Evolutionary conservation across 2,888 invertebrate genomes (phyloP), one percentile per base, ranked within the genome.

Genomic region (Amiota minor): DNA sequence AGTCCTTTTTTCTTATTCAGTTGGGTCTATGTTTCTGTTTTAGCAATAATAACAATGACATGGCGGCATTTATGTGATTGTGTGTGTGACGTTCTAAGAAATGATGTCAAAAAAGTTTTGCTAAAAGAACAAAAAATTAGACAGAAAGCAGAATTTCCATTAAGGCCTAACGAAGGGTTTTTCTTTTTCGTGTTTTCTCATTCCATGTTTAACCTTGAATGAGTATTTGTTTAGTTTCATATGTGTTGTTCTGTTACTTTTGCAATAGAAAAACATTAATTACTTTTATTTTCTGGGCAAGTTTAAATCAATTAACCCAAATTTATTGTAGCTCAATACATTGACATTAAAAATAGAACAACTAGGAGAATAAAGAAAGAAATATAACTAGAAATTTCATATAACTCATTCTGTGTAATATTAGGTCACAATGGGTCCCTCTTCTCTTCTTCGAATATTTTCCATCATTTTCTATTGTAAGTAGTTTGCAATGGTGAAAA

Each of bases 241-340:
- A 20, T 53, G 11, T 16, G 14, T 53, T 53, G 53, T 53, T 53
- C n/a, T 53, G 11, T 16, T 53, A 16, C 53, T 53, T 10, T 16
- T 53, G 59, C 18, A 9, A 59, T 20, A 59, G 20, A 20, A 18
- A 59, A 18, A 59, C 20, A 59, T 67, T 67, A 67, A 67, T 67
- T 67, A 67, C 65, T 67, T 68, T 68, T 68, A 14, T 23, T 18
- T 20, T 18, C 35, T 10, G 11, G n/a, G 2, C 18, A 16, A 14
- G 14, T 68, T 68, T 50, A 23, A 20, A 68, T 16, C 67, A 53
- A 68, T 68, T 68, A 68, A 68, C 50, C 50, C 49, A 47, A 16
- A 67, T 47, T 67, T 67, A 10, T 59, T 20, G 18, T 6, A 35
- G 35, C 35, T 35, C 35, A 35, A 35, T 35, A 35, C 2, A 35